Evolutionary conservation across 2,797 vertebrate genomes (phyloP).

Genomic region (Anguilla obscura): DNA sequence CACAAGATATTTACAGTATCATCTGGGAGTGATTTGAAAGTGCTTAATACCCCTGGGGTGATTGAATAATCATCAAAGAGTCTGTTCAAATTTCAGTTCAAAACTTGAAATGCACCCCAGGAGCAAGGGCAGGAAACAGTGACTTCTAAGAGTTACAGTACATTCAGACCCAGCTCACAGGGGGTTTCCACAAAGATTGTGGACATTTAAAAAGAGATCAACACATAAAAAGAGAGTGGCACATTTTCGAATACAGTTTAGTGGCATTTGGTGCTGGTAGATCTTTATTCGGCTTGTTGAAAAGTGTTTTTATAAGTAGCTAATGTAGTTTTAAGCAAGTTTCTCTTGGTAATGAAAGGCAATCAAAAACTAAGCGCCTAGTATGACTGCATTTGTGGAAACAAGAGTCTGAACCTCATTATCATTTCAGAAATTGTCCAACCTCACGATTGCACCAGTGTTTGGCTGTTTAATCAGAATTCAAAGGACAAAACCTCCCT

Average conservation of each 20-base stretch:
- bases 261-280: background rate
- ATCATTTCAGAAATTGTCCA: background rate
- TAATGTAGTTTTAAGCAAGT: background rate
- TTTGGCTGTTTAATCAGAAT: background rate
- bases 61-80: conserved; percentile 12
- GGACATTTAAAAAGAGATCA: background rate
- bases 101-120: background rate
- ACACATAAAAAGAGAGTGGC: background rate
- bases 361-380: background rate
- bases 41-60: background rate
- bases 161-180: background rate
- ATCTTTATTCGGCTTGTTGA: background rate
- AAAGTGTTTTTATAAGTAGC: background rate
- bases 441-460: background rate
- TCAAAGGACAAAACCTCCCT: background rate
- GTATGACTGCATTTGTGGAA: background rate
- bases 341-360: background rate
- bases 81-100: background rate
- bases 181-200: background rate
- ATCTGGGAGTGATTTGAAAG: background rate
- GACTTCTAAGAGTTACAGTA: background rate
- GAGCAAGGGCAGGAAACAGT: background rate
- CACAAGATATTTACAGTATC: background rate
- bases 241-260: background rate
- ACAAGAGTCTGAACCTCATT: background rate